A percentile compares a stretch with the other conserved stretches of the same genome.
These are phyloP conservation scores for Hydropsyche tenuis DNA, from an alignment of 1,140 invertebrate species.

Conservation along the genomic window DNA sequence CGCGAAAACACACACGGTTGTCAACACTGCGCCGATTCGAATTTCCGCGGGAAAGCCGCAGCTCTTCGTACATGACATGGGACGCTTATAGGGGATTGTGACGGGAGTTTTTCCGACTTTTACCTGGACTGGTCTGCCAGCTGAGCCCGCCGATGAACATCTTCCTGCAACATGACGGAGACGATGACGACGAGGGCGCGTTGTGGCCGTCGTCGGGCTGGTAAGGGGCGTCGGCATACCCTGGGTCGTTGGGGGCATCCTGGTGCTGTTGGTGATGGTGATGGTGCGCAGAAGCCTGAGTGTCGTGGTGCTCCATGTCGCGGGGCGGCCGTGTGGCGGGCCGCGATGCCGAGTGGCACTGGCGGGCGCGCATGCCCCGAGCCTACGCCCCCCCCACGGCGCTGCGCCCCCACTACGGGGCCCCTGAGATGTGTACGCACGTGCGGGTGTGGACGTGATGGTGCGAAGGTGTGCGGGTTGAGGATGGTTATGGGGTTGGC, in stretches of 20 bases:
- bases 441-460: conserved; percentile 19
- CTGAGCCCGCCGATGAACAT: conserved; percentile 99
- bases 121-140: conserved; percentile 97
- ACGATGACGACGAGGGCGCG: conserved; percentile 62
- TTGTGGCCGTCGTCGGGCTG: conserved; percentile 40
- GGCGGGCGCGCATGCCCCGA: conserved; percentile 50
- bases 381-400: conserved; percentile 53
- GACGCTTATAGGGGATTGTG: not conserved
- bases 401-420: conserved; percentile 51
- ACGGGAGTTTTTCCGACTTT: not conserved
- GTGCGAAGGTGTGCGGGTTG: too few relatives aligned
- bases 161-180: conserved; percentile 86
- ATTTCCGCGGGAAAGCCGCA: not conserved
- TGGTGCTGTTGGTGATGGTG: conserved; percentile 52
- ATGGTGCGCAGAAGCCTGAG: conserved; percentile 34
- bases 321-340: conserved; percentile 55
- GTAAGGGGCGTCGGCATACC: conserved; percentile 67
- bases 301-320: conserved; percentile 46
- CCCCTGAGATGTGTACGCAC: not conserved
- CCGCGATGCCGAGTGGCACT: conserved; percentile 57
- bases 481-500: too few relatives aligned
- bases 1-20: conserved; percentile 13
- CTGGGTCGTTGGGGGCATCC: conserved; percentile 88
- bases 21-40: not conserved
- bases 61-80: too few relatives aligned